Evolutionary conservation across 2,113 vertebrate genomes (phyloP).

Genomic region (Sialia sialis): DNA sequence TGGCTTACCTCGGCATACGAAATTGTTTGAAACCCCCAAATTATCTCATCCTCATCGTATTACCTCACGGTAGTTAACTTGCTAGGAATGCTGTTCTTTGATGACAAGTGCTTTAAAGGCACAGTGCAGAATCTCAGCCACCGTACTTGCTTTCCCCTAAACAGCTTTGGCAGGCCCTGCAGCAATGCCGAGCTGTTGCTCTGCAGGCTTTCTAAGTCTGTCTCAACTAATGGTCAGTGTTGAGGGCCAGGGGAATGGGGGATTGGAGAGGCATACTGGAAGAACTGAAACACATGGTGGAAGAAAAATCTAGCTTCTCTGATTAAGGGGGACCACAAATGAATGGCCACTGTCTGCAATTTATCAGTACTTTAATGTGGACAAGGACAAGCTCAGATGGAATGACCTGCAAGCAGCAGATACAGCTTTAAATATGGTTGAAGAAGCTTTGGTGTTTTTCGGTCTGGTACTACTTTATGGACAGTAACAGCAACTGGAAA

Average conservation of each 20-base stretch:
- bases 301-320: neutral
- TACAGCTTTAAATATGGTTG: neutral
- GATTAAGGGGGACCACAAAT: neutral
- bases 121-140: neutral
- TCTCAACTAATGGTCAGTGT: neutral
- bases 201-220: neutral
- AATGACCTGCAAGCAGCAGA: neutral
- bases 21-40: neutral
- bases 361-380: neutral
- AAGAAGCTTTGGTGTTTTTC: neutral
- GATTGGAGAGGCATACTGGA: too few species aligned
- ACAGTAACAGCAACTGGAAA: neutral
- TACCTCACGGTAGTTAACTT: constrained; percentile 11
- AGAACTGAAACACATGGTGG: neutral
- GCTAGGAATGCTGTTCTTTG: neutral
- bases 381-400: neutral
- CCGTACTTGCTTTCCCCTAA: neutral
- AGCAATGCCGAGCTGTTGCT: neutral
- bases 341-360: neutral
- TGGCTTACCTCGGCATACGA: neutral
- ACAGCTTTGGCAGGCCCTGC: neutral
- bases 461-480: neutral
- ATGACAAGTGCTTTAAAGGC: constrained; percentile 30
- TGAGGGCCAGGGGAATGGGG: neutral
- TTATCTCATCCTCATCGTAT: neutral